Conservation (phyloP, 37 sponge, comb jelly and placozoan species). For the Axinella damicornis region DNA sequence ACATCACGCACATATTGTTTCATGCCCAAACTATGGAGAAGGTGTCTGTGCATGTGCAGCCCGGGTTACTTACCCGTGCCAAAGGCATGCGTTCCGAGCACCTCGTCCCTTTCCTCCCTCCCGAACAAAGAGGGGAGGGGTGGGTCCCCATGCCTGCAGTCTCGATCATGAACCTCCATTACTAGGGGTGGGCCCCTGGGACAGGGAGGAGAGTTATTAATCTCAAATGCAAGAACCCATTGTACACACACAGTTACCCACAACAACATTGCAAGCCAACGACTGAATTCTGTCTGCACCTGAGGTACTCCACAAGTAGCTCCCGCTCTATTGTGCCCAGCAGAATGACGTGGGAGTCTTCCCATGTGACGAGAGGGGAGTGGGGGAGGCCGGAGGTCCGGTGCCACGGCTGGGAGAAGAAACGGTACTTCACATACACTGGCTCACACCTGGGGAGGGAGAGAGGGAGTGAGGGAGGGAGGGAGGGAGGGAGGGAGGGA, state of each 20-base stretch:
- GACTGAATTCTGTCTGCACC: too few species aligned
- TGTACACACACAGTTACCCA: too few species aligned
- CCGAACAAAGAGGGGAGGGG: slow-evolving; percentile 65
- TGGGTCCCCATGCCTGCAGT: slow-evolving; percentile 34
- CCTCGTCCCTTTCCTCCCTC: slow-evolving; percentile 34
- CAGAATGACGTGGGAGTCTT: slow-evolving; percentile 69
- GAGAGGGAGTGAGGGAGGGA: too few species aligned
- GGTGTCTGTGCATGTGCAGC: slow-evolving; percentile 1
- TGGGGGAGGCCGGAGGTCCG: slow-evolving; percentile 52
- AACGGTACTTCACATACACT: slow-evolving; percentile 69
- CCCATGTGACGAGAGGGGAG: slow-evolving; percentile 49
- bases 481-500: too few species aligned
- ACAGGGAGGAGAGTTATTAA: too few species aligned
- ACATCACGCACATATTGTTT: not conserved
- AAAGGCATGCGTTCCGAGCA: slow-evolving; percentile 67
- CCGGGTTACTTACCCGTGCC: not conserved
- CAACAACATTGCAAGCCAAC: too few species aligned
- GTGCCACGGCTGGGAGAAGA: slow-evolving; percentile 42
- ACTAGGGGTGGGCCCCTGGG: slow-evolving; percentile 86
- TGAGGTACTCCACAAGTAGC: slow-evolving; percentile 74
- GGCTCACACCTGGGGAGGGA: slow-evolving; percentile 76
- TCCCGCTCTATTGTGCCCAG: slow-evolving; percentile 69
- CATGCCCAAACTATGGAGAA: not conserved
- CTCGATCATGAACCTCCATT: slow-evolving; percentile 90
- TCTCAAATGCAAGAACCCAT: too few species aligned